Conservation (phyloP, 2,113 vertebrate species). For the Neogale vison region DNA sequence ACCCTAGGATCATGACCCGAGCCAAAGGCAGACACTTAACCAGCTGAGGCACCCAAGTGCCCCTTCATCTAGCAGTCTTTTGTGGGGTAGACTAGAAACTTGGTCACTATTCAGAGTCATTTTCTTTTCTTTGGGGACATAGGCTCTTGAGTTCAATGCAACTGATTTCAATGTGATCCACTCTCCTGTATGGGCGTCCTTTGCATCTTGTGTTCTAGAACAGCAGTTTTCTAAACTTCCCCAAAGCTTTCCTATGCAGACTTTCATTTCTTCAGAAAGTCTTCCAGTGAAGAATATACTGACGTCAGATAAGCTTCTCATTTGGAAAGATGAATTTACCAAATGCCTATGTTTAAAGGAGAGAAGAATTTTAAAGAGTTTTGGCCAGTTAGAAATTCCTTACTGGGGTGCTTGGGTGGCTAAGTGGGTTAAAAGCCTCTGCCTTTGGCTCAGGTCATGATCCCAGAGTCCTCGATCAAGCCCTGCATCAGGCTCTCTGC, state of each 20-base stretch:
- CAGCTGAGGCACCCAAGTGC: no score
- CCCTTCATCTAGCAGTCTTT: not conserved
- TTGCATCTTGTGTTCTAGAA: not conserved
- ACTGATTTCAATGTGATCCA: not conserved
- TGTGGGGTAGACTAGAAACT: not conserved
- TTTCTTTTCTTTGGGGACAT: not conserved
- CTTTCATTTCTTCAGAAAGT: not conserved
- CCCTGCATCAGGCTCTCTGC: no score
- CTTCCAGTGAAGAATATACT: not conserved
- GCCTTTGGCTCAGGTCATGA: no score
- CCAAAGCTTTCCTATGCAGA: not conserved
- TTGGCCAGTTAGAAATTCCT: not conserved
- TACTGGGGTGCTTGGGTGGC: not conserved
- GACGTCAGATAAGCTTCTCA: not conserved
- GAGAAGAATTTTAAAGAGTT: slow-evolving; percentile 7
- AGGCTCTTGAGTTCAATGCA: not conserved
- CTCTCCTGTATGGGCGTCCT: not conserved
- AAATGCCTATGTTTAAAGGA: not conserved
- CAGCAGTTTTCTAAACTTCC: not conserved
- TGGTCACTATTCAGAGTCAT: not conserved
- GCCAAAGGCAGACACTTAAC: no score
- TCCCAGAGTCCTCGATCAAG: no score
- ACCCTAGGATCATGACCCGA: no score
- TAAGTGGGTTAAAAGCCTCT: no score
- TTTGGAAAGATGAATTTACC: slow-evolving; percentile 14